Evolutionary conservation across 2,113 vertebrate species (phyloP).

Genomic region (Colaptes auratus): DNA sequence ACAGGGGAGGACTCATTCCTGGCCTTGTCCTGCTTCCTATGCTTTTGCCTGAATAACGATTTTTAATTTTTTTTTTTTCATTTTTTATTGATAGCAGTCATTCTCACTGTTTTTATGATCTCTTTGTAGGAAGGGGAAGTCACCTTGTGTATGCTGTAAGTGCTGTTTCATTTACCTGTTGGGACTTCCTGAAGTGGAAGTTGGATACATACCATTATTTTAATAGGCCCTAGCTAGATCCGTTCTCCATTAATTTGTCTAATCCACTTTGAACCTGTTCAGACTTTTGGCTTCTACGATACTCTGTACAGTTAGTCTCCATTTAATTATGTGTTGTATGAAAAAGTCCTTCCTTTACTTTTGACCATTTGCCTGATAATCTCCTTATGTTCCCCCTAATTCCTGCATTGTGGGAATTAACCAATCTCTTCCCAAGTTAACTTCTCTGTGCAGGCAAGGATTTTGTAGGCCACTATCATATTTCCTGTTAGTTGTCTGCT

Average conservation of each 20-base stretch:
- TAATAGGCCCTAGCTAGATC: slow-evolving; percentile 2
- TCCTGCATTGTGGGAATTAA: slow-evolving; percentile 11
- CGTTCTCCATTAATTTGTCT: slow-evolving; percentile 28
- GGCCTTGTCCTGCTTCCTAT: slow-evolving; percentile 1
- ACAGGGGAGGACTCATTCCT: not conserved
- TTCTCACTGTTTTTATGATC: not conserved
- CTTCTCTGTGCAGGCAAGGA: not conserved
- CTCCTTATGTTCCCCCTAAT: not conserved
- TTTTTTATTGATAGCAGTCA: not conserved
- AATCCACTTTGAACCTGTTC: slow-evolving; percentile 5
- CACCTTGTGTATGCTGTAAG: not conserved
- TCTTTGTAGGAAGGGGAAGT: not conserved
- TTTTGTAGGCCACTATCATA: not conserved
- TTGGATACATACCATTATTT: not conserved
- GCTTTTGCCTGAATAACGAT: not conserved
- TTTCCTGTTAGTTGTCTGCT: not conserved
- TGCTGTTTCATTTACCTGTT: slow-evolving; percentile 26
- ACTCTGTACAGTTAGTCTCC: not conserved
- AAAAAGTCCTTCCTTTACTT: slow-evolving; percentile 21
- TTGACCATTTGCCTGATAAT: not conserved
- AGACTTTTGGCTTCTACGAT: not conserved
- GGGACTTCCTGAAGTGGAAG: not conserved
- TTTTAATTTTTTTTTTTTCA: no score
- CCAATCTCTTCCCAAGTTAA: not conserved
- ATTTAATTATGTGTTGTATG: slow-evolving; percentile 25